These are phyloP conservation scores for Tadarida brasiliensis DNA, from an alignment of 2,797 vertebrate species.

Conservation along the genomic window DNA sequence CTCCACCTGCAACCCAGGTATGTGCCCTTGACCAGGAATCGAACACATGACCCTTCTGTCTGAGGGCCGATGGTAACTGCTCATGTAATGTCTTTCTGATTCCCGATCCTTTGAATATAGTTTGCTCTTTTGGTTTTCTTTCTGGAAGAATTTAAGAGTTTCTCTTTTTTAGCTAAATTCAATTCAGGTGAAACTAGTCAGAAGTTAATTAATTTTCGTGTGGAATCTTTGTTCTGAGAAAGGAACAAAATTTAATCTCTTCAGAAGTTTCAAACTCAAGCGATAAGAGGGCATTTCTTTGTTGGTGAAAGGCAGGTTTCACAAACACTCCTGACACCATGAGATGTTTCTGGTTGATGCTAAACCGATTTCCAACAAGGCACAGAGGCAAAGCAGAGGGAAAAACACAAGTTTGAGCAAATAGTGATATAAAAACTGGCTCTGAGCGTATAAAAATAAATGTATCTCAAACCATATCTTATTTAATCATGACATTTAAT, in stretches of 20 bases:
- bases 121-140: background rate
- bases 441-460: background rate
- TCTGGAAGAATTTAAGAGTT: background rate
- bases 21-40: no score
- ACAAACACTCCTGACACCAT: background rate
- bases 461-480: background rate
- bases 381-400: background rate
- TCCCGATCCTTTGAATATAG: background rate
- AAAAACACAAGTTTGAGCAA: background rate
- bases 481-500: background rate
- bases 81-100: background rate
- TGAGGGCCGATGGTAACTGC: no score
- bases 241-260: background rate
- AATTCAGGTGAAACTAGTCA: background rate
- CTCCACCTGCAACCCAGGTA: no score
- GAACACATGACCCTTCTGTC: no score
- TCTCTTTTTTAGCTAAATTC: background rate
- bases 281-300: background rate
- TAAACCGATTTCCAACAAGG: background rate
- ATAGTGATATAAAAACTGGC: background rate
- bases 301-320: background rate
- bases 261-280: background rate
- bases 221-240: background rate
- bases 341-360: background rate
- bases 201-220: background rate